phyloP scores from a whole-genome alignment of 2,113 vertebrate species.

The Ia io region DNA sequence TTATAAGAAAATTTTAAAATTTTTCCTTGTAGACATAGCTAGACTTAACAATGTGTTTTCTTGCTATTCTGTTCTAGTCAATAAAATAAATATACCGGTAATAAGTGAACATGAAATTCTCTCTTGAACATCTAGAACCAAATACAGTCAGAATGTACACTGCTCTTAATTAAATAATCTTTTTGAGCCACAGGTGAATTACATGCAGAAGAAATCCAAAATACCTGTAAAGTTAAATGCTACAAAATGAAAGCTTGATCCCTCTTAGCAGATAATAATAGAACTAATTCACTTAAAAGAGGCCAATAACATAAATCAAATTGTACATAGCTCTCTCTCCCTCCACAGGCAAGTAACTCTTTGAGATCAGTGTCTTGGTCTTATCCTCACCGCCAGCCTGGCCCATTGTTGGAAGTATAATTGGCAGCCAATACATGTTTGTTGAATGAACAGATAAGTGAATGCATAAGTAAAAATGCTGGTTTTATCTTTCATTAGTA shows the following conservation, averaged over 20 bases:
- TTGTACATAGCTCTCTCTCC: background rate
- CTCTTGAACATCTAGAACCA: background rate
- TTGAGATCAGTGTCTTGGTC: background rate
- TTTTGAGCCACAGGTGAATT: background rate
- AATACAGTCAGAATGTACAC: background rate
- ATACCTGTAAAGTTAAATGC: background rate
- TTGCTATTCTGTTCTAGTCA: background rate
- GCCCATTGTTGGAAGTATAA: background rate
- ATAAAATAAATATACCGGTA: background rate
- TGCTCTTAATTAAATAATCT: background rate
- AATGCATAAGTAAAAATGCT: background rate
- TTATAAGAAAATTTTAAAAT: background rate
- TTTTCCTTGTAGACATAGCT: background rate
- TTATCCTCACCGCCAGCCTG: background rate
- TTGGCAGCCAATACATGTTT: background rate
- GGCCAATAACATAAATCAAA: background rate
- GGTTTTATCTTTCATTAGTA: background rate
- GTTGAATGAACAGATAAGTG: background rate
- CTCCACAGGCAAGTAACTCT: background rate
- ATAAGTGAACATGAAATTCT: background rate
- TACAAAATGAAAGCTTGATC: background rate
- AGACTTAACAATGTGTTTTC: background rate
- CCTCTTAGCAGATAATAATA: background rate
- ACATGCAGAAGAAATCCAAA: background rate
- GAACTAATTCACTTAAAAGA: constrained; percentile 31